Evolutionary conservation across 2,888 invertebrate species (phyloP), one percentile per base, ranked within the genome.

Genomic region (Cartodere bifasciata): DNA sequence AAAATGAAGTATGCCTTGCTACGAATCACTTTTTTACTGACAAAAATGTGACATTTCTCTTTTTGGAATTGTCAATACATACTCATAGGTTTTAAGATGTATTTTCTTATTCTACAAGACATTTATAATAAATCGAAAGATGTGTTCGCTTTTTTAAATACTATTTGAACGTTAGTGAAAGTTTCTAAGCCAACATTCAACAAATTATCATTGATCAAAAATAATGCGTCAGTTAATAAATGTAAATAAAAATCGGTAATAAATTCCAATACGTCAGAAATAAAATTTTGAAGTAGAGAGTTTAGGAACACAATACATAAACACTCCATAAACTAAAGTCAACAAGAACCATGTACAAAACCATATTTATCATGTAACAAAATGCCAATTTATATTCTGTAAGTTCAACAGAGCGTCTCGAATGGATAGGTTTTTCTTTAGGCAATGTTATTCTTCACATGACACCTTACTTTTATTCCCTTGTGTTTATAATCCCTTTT

Each of bases 401-500:
- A 32, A 22, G 32, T 26, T 36, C 36, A 36, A 36, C 36, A 36
- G 32, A 32, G 26, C 32, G 33, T 26, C 27, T 32, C 32, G 29
- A 36, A 36, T 31, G 32, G 31, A 36, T 35, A 29, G 35, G 35
- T 28, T 35, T 35, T 35, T 32, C 35, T 35, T 32, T 31, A 22
- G 37, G 31, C 32, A 24, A 37, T 35, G 24, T 33, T 35, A 38
- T 36, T 37, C 37, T 35, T 35, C 16, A 23, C 24, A 23, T 36
- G 36, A 48, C 49, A 49, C 49, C 46, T 49, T 46, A 42, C 36
- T 43, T 38, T 49, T 49, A 43, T 48, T 32, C 35, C 39, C 38
- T 36, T 31, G 32, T 26, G 32, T 11, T 28, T 25, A 35, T 32
- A 28, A 25, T 29, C 24, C 24, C 23, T 28, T 31, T 28, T 25